Percentiles rank a stretch among this genome's conserved stretches.
Conservation (phyloP, 2,888 invertebrate genomes). For the Acrobasis consociella region DNA sequence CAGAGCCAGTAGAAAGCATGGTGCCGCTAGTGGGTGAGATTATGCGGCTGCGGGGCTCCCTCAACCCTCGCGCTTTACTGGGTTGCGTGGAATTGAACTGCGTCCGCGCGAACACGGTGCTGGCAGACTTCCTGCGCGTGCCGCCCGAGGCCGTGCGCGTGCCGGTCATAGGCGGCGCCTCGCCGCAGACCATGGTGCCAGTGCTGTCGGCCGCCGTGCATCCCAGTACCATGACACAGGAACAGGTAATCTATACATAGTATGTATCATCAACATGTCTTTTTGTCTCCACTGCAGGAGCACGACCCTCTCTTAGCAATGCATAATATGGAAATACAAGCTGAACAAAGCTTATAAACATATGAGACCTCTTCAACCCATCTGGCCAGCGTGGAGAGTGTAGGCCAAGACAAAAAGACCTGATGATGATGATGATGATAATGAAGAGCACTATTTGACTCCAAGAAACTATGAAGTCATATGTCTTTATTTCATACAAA, state of each 20-base stretch:
- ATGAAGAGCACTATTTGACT: too few relatives aligned
- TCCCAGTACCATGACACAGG: conserved; percentile 72
- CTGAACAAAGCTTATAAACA: too few relatives aligned
- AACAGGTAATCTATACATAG: conserved; percentile 67
- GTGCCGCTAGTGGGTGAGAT: conserved; percentile 88
- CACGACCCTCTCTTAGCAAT: too few relatives aligned
- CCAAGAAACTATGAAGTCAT: too few relatives aligned
- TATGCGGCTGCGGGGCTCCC: conserved; percentile 76
- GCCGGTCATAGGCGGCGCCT: conserved; percentile 87
- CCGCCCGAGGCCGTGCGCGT: conserved; percentile 84
- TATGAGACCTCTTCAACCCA: too few relatives aligned
- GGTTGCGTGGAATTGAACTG: conserved; percentile 88
- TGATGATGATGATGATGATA: too few relatives aligned
- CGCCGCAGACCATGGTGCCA: conserved; percentile 87
- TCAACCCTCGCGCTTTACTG: conserved; percentile 72
- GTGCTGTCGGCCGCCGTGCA: conserved; percentile 85
- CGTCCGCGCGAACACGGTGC: conserved; percentile 87
- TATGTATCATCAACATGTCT: neutral
- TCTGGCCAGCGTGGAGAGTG: too few relatives aligned
- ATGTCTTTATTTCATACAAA: too few relatives aligned
- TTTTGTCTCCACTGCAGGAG: too few relatives aligned
- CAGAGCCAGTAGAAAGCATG: conserved; percentile 86
- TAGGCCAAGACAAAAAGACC: too few relatives aligned
- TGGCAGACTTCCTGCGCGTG: conserved; percentile 84
- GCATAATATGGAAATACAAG: too few relatives aligned